phyloP scores from a whole-genome alignment of 2,888 invertebrate genomes.

The Andrena chrysosceles region DNA sequence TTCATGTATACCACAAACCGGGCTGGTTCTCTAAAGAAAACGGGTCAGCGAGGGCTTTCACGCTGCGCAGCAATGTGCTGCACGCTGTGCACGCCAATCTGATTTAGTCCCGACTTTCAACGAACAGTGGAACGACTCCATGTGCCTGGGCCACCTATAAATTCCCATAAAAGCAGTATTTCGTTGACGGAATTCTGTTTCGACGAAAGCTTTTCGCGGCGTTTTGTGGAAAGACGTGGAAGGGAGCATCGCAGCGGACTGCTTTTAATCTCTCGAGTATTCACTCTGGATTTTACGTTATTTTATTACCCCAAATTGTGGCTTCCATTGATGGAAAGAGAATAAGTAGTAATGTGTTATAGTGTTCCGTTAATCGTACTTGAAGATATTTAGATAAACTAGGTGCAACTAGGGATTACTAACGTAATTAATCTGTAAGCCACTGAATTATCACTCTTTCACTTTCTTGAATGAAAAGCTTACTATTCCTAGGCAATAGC shows the following conservation, averaged over 20 bases:
- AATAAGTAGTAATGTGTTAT: background rate
- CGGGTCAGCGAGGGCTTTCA: constrained; percentile 29
- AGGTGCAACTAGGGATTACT: too few relatives aligned
- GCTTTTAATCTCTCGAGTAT: background rate
- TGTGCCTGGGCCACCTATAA: constrained; percentile 12
- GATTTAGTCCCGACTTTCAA: constrained; percentile 48
- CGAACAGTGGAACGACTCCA: constrained; percentile 36
- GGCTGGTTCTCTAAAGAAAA: constrained; percentile 35
- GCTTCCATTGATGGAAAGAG: background rate
- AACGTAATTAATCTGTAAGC: too few relatives aligned
- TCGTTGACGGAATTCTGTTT: constrained; percentile 34
- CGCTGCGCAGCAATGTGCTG: constrained; percentile 7
- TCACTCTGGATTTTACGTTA: background rate
- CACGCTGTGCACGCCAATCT: constrained; percentile 31
- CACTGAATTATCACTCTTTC: too few relatives aligned
- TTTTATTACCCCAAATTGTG: background rate
- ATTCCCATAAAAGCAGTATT: constrained; percentile 8
- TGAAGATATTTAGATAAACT: too few relatives aligned
- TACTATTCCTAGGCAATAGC: too few relatives aligned
- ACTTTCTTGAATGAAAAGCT: too few relatives aligned
- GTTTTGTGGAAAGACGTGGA: background rate
- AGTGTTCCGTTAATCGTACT: too few relatives aligned
- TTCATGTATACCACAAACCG: constrained; percentile 31
- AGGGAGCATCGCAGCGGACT: background rate
- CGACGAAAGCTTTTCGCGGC: constrained; percentile 39